phyloP scores from a whole-genome alignment of 2,888 invertebrate species.

The Cerceris rybyensis region DNA sequence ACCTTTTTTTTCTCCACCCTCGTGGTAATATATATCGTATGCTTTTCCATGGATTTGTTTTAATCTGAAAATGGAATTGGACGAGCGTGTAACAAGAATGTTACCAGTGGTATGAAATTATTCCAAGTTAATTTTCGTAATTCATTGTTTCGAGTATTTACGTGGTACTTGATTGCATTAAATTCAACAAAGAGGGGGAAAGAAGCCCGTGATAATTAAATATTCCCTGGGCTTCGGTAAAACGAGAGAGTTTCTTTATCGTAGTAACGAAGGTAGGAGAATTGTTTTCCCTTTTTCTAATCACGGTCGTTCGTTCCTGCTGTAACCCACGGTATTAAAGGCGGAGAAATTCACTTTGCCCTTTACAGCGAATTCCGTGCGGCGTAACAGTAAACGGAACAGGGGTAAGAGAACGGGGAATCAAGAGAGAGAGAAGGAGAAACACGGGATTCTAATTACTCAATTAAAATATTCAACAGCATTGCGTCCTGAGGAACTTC shows the following conservation, averaged over 20 bases:
- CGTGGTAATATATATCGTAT: not conserved
- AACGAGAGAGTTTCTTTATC: not conserved
- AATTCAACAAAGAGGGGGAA: conserved; percentile 15
- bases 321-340: not conserved
- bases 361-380: not conserved
- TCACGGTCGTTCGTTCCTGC: conserved; percentile 1
- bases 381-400: not conserved
- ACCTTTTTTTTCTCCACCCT: not conserved
- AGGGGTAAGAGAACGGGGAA: not conserved
- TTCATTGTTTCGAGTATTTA: not conserved
- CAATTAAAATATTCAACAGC: conserved; percentile 33
- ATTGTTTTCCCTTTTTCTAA: conserved; percentile 21
- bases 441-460: conserved; percentile 23
- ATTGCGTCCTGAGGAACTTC: not conserved
- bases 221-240: conserved; percentile 11
- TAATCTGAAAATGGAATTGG: not conserved
- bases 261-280: not conserved
- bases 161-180: conserved; percentile 27
- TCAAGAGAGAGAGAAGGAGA: no score
- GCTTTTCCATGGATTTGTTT: not conserved
- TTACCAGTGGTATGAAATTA: no score
- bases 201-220: conserved; percentile 25
- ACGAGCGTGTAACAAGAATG: not conserved
- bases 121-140: not conserved
- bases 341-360: conserved; percentile 14